These are phyloP conservation scores for Spodoptera picta DNA, from an alignment of 2,888 invertebrate species.

Conservation along the genomic window DNA sequence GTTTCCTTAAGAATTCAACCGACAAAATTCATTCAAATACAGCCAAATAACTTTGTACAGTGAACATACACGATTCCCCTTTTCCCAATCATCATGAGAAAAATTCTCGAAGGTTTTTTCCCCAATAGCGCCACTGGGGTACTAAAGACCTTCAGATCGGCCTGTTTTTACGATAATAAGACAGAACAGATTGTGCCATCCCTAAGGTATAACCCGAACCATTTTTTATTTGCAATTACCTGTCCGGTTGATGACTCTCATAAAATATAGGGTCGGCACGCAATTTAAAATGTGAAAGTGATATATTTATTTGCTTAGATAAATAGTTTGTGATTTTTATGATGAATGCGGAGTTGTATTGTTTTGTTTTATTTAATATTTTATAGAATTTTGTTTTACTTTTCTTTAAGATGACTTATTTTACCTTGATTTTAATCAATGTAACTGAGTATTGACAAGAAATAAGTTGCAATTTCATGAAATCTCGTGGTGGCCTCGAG, in stretches of 20 bases:
- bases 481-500: too few species aligned
- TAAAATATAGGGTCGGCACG: constrained; percentile 51
- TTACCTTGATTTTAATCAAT: too few species aligned
- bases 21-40: constrained; percentile 23
- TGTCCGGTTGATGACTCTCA: constrained; percentile 51
- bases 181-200: constrained; percentile 55
- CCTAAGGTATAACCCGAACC: constrained; percentile 48
- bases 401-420: too few species aligned
- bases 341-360: constrained; percentile 2
- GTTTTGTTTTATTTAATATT: constrained; percentile 2
- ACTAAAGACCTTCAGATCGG: constrained; percentile 51
- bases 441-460: too few species aligned
- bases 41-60: constrained; percentile 14
- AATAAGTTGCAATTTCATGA: too few species aligned
- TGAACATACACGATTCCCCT: constrained; percentile 12
- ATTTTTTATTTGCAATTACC: constrained; percentile 61
- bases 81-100: constrained; percentile 50
- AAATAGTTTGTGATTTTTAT: constrained; percentile 27
- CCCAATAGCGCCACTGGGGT: constrained; percentile 30
- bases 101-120: constrained; percentile 9
- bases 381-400: too few species aligned
- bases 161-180: constrained; percentile 61
- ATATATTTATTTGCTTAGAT: constrained; percentile 34
- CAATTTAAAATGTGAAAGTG: constrained; percentile 40
- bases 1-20: constrained; percentile 4